phyloP scores from a whole-genome alignment of 2,797 vertebrate species.

The Chiroxiphia lanceolata region DNA sequence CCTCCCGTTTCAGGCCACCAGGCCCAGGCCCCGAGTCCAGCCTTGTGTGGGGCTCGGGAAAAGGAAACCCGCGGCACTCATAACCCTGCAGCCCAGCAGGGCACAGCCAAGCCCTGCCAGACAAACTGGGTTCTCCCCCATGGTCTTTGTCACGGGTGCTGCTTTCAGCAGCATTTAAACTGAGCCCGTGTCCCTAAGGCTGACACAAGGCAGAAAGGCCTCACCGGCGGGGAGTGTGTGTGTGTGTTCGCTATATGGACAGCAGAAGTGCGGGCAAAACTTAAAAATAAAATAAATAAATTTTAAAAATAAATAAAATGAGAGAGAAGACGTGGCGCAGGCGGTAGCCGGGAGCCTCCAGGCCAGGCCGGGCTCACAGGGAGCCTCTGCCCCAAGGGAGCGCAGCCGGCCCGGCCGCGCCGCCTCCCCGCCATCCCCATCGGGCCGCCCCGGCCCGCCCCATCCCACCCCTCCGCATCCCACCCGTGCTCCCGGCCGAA shows the following conservation, averaged over 20 bases:
- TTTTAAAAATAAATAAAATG: neutral
- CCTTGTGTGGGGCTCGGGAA: accelerated
- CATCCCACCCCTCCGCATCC: no score
- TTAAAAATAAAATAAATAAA: accelerated
- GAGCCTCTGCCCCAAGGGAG: neutral
- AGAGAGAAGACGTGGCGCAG: neutral
- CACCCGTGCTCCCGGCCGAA: no score
- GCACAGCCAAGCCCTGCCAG: neutral
- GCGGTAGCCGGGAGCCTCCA: neutral
- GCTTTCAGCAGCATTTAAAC: accelerated
- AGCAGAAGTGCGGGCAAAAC: neutral
- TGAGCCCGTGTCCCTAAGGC: accelerated
- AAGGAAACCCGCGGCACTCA: no score
- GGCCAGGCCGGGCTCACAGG: neutral
- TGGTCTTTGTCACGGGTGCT: neutral
- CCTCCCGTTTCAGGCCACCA: neutral
- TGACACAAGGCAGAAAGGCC: neutral
- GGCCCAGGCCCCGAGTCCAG: no score
- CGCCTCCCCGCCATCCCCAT: no score
- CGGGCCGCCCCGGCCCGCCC: no score
- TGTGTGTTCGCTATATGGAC: accelerated
- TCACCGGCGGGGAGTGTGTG: neutral
- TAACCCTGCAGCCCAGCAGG: neutral
- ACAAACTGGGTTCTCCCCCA: accelerated
- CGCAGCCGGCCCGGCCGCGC: neutral